A percentile compares a stretch with the other conserved stretches of the same genome.
Evolutionary conservation across 2,888 invertebrate genomes (phyloP).

Genomic region (Cancer borealis): DNA sequence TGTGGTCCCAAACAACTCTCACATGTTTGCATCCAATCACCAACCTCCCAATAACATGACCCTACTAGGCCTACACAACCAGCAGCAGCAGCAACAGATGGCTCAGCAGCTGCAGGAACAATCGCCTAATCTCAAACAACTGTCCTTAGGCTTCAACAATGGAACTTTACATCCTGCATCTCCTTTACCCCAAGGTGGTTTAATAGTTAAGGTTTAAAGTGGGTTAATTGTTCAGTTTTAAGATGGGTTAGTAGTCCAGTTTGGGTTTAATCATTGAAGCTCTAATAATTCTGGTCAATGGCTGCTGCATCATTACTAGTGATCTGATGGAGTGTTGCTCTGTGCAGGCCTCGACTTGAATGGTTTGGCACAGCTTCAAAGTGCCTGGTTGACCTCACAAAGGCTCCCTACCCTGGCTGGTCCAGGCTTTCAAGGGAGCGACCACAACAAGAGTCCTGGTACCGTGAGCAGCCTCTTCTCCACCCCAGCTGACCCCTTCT

Average conservation of each 20-base stretch:
- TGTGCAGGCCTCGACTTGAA: conserved; percentile 64
- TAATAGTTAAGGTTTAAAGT: no score
- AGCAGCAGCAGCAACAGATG: conserved; percentile 78
- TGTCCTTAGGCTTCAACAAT: not conserved
- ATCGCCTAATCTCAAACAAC: not conserved
- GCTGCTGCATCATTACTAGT: no score
- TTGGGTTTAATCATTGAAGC: no score
- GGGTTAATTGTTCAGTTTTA: no score
- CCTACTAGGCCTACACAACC: conserved; percentile 72
- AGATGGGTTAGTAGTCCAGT: not conserved
- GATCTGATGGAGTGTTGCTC: not conserved
- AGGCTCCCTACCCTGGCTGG: conserved; percentile 58
- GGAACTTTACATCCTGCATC: not conserved
- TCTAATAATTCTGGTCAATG: not conserved
- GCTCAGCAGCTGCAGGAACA: not conserved
- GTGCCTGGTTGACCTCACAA: conserved; percentile 78
- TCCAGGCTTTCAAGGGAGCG: conserved; percentile 55
- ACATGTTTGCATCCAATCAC: not conserved
- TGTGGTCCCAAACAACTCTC: conserved; percentile 21
- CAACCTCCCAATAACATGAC: conserved; percentile 60
- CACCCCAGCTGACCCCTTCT: conserved; percentile 77
- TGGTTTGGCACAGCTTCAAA: conserved; percentile 69
- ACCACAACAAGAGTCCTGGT: conserved; percentile 24
- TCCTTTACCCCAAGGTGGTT: not conserved
- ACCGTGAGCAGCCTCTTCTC: conserved; percentile 73